Percentiles rank a stretch among this genome's conserved stretches.
Evolutionary conservation across 2,113 vertebrate species (phyloP).

Genomic region (Percina caprodes): DNA sequence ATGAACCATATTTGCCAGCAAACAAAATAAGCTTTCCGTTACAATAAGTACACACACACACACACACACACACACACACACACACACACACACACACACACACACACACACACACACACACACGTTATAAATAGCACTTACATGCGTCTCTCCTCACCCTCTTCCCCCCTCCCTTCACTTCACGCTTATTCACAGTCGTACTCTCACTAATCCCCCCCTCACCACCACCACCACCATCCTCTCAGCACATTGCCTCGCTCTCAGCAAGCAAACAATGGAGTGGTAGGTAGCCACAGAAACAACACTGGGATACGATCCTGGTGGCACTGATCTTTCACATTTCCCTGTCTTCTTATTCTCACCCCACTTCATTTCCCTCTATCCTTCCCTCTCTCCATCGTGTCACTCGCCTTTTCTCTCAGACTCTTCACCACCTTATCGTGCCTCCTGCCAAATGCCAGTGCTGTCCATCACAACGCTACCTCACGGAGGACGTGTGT

Average conservation of each 20-base stretch:
- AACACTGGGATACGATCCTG: constrained; percentile 53
- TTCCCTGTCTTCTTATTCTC: constrained; percentile 39
- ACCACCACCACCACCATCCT: background rate
- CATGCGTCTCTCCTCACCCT: constrained; percentile 69
- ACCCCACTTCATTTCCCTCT: constrained; percentile 29
- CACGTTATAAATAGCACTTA: constrained; percentile 82
- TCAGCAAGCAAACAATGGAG: constrained; percentile 63
- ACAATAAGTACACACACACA: constrained; percentile 49
- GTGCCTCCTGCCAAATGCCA: constrained; percentile 79
- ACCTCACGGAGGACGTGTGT: constrained; percentile 42
- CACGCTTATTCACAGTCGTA: constrained; percentile 62
- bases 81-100: constrained; percentile 28
- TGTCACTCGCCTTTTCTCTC: constrained; percentile 55
- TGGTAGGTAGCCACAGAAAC: constrained; percentile 67
- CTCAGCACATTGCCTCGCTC: constrained; percentile 31
- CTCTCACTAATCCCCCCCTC: constrained; percentile 56
- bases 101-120: constrained; percentile 39
- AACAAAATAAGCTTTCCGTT: constrained; percentile 46
- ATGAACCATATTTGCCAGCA: constrained; percentile 30
- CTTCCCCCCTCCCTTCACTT: constrained; percentile 35
- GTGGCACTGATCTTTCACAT: constrained; percentile 69
- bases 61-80: constrained; percentile 19
- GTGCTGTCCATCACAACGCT: constrained; percentile 76
- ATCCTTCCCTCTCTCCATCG: constrained; percentile 24
- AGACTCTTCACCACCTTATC: constrained; percentile 73